A percentile compares a stretch with the other conserved stretches of the same genome.
These are phyloP conservation scores for Boloria euphrosyne DNA, from an alignment of 2,888 invertebrate genomes.

Conservation along the genomic window DNA sequence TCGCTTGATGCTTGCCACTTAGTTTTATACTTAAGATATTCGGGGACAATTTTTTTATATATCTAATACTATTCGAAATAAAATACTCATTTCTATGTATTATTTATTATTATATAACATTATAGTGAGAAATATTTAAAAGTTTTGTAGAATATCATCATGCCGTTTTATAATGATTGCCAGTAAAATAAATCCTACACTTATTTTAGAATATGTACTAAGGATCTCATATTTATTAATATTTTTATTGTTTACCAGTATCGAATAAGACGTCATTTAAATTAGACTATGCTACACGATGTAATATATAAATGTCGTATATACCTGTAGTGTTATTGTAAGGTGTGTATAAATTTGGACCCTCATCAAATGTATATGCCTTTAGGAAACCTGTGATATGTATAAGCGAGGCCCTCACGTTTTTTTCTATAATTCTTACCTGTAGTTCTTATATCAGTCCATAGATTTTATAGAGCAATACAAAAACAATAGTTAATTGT, in stretches of 20 bases:
- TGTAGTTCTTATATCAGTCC: background rate
- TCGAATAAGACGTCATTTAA: constrained; percentile 13
- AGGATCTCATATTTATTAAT: constrained; percentile 37
- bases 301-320: constrained; percentile 26
- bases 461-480: constrained; percentile 2
- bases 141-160: constrained; percentile 24
- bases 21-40: constrained; percentile 3
- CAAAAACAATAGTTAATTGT: constrained; percentile 8
- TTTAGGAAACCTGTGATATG: constrained; percentile 37
- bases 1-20: constrained; percentile 28
- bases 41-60: background rate
- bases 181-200: constrained; percentile 26
- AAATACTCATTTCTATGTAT: background rate
- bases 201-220: constrained; percentile 27
- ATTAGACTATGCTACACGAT: constrained; percentile 21
- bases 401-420: constrained; percentile 21
- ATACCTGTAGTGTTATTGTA: constrained; percentile 17
- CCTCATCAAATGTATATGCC: constrained; percentile 29
- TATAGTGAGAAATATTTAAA: constrained; percentile 11
- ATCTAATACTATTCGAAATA: constrained; percentile 1
- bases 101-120: constrained; percentile 5
- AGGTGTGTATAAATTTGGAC: constrained; percentile 30
- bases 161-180: constrained; percentile 18
- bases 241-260: constrained; percentile 19
- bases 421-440: constrained; percentile 7